A percentile compares a stretch with the other conserved stretches of the same genome.
Evolutionary conservation across 2,888 invertebrate species (phyloP).

Genomic region (Rhagonycha fulva): DNA sequence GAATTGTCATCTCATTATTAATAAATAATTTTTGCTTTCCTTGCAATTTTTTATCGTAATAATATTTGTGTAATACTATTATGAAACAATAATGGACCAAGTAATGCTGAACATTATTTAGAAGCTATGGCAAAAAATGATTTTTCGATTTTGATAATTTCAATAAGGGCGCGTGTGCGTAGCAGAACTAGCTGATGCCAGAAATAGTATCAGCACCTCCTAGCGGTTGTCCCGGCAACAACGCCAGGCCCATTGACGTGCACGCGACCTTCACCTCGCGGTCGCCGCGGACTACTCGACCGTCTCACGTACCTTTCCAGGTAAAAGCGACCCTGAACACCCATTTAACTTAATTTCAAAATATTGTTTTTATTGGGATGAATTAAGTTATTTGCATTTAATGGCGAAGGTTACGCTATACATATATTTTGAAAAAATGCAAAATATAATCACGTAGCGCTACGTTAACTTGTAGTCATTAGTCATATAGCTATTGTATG

Average conservation of each 20-base stretch:
- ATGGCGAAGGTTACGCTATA: background rate
- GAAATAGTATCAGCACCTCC: conserved; percentile 31
- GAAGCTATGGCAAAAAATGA: background rate
- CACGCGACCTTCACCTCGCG: conserved; percentile 47
- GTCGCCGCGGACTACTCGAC: conserved; percentile 39
- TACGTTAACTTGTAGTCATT: background rate
- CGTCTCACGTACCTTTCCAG: conserved; percentile 59
- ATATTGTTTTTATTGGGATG: background rate
- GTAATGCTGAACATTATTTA: background rate
- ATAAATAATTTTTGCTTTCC: background rate
- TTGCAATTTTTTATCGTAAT: background rate
- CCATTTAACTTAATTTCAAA: conserved; percentile 10
- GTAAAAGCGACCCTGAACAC: conserved; percentile 62
- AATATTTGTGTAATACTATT: background rate
- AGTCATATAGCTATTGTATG: conserved; percentile 4
- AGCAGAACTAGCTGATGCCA: conserved; percentile 6
- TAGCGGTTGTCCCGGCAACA: conserved; percentile 46
- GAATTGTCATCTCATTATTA: too few species aligned
- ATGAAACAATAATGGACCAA: background rate
- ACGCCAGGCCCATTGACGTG: conserved; percentile 43
- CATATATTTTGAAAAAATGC: background rate
- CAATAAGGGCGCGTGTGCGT: background rate
- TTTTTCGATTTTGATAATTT: background rate
- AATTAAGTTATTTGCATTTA: background rate
- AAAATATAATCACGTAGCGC: background rate